Base-by-base conservation (phyloP, 2,888 invertebrate genomes). In the Galeruca laticollis region DNA sequence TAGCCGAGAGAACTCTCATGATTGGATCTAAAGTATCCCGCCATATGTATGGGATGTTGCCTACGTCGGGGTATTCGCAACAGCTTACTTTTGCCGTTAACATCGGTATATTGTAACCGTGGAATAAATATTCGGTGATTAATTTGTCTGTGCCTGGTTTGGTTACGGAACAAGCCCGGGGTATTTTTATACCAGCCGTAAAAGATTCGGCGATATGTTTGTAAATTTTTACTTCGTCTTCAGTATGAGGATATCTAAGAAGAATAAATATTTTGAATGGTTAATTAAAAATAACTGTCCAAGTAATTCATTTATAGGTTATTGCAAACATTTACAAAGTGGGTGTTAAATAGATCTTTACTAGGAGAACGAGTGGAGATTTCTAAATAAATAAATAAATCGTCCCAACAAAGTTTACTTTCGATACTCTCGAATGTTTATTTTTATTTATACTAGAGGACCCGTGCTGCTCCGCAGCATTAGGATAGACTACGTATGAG, bases 51-150 rank as follows among this genome's bases (percentile, higher is more conserved):
- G 90, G 91, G n/a, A 95, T 88, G 57, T 90, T 88, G 0, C 82
- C 84, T n/a, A 90, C 87, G 0, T 84, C 80, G 0, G 96, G 96
- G 89, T 94, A 94, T 77, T 93, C 93, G 81, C 96, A 96, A 79
- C 96, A 96, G 65, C 92, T 91, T 31, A 96, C 83, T 18, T 94
- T 92, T 3, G 92, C 88, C 0, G 93, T 91, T 60, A 93, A 87
- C 81, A 93, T 86, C 0, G 94, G 92, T 1, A 90, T 87, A 62
- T 89, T 87, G 77, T 89, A 92, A 78, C 90, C 87, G 33, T 89
- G 88, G 73, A 88, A 89, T 15, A 94, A 82, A 63, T 88, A 84
- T 82, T 89, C 90, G 5, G 89, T 89, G 74, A 90, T 78, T 40
- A 88, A 86, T 0, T 87, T 87, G 62, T 88, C 88, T 59, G 76